Percentiles rank a stretch among this genome's conserved stretches.
These are phyloP conservation scores for Acrocephalus arundinaceus DNA, from an alignment of 2,113 vertebrate genomes.

Conservation along the genomic window DNA sequence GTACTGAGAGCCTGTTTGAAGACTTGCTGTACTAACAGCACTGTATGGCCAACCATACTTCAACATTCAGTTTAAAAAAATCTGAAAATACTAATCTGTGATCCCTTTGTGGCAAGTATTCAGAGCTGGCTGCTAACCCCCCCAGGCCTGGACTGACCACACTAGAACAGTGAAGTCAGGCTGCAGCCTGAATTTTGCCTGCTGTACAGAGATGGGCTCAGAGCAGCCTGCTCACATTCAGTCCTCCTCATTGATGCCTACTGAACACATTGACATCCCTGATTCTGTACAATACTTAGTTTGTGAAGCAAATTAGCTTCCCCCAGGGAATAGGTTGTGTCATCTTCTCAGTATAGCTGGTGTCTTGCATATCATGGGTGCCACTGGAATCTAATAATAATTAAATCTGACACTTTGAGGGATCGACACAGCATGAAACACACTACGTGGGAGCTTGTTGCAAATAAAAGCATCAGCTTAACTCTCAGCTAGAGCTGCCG, in stretches of 20 bases:
- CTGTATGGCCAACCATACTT: background rate
- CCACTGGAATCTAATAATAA: constrained; percentile 55
- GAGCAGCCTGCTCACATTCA: background rate
- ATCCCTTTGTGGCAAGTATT: background rate
- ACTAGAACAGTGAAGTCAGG: fast-evolving
- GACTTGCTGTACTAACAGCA: background rate
- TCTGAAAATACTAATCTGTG: background rate
- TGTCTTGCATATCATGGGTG: constrained; percentile 46
- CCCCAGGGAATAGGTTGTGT: background rate
- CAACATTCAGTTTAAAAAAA: background rate
- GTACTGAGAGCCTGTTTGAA: background rate
- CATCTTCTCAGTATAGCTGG: background rate
- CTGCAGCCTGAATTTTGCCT: background rate
- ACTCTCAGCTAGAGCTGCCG: constrained; percentile 57
- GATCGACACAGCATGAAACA: constrained; percentile 30
- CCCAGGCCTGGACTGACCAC: background rate
- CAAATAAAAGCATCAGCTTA: constrained; percentile 46
- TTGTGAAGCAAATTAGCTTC: constrained; percentile 40
- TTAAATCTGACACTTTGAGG: constrained; percentile 48
- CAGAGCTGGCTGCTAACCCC: background rate
- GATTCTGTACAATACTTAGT: background rate
- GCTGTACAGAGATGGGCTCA: background rate
- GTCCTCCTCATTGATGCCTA: background rate
- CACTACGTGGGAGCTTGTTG: constrained; percentile 38
- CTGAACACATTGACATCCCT: background rate